Base-by-base conservation (phyloP, 2,113 vertebrate species). In the Siniperca knerii region DNA sequence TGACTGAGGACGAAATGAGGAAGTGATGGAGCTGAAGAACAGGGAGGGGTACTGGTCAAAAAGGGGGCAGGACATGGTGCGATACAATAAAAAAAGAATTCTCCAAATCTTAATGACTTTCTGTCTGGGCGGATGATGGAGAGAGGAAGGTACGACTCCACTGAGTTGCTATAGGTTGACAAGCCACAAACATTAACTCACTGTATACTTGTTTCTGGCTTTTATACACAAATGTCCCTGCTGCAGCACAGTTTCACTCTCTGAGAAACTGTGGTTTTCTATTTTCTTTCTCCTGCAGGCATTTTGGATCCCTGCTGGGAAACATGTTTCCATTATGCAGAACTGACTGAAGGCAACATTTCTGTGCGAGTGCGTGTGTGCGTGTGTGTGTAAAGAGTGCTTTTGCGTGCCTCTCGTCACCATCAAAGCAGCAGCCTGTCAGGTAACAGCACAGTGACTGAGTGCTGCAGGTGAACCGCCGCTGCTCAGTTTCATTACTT, bases 371-470 rank as follows among this genome's bases (percentile, higher is more conserved):
- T 35, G n/a, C 64, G 37, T 37, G 70, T 33, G 18, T 44, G 55
- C 18, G 11, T 46, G 21, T 42, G 35, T 18, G 54, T 8, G 42
- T 8, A 44, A 13, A 52, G 33, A 44, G 48, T 52, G 57, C 2
- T 16, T 55, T 7, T 20, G n/a, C 2, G 40, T 13, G 70, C 12
- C 16, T 80, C 70, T 44, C 13, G 7, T 55, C 25, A 42, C 48
- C 37, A 66, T 83, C 55, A 70, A 75, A 79, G 57, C 80, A 42
- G 33, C 80, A 50, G 64, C 64, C 64, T 71, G 85, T 83, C 70
- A 65, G 75, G 69, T 78, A 29, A 23, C 20, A 29, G 60, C 74
- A 50, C 37, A n/a, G 60, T 16, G 29, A 57, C 37, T 35, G 40
- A 76, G 20, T n/a, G 42, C 71, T 40, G 79, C 58, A 52, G 73